These are phyloP conservation scores for Mormyrus hasselquistii DNA, from an alignment of 2,797 vertebrate species.

Conservation along the genomic window DNA sequence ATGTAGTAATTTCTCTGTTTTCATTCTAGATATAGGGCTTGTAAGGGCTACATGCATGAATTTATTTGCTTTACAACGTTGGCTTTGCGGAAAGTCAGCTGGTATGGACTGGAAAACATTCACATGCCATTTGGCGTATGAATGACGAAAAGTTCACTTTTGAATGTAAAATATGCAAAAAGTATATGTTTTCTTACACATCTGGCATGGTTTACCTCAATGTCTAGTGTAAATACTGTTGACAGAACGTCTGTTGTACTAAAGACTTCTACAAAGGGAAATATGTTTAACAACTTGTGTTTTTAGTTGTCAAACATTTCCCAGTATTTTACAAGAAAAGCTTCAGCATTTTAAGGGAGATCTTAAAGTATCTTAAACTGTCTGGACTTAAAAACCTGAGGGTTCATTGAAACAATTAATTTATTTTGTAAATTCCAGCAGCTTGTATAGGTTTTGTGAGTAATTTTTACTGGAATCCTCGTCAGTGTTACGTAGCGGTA, in stretches of 20 bases:
- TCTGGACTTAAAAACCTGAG: not conserved
- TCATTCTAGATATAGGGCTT: not conserved
- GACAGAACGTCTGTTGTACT: constrained; percentile 2
- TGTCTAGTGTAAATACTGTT: constrained; percentile 30
- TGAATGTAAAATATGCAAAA: constrained; percentile 48
- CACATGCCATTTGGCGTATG: not conserved
- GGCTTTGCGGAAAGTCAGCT: not conserved
- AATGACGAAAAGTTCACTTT: constrained; percentile 31
- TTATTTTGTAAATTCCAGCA: constrained; percentile 24
- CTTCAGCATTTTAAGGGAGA: constrained; percentile 16
- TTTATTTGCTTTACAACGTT: not conserved
- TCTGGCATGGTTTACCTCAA: constrained; percentile 22
- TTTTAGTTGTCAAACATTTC: constrained; percentile 1
- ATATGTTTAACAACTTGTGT: not conserved
- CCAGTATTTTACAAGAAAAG: constrained; percentile 12
- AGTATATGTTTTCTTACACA: constrained; percentile 18
- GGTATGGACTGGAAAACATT: constrained; percentile 14
- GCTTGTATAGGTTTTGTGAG: constrained; percentile 23
- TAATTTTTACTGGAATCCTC: constrained; percentile 13
- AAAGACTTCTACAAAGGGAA: constrained; percentile 18
- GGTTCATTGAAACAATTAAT: constrained; percentile 16
- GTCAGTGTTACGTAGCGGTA: constrained; percentile 19
- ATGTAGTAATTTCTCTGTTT: not conserved
- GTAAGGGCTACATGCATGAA: constrained; percentile 10
- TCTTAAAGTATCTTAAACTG: constrained; percentile 7